Conservation (phyloP, 1,140 invertebrate species). For the Eciton burchellii region DNA sequence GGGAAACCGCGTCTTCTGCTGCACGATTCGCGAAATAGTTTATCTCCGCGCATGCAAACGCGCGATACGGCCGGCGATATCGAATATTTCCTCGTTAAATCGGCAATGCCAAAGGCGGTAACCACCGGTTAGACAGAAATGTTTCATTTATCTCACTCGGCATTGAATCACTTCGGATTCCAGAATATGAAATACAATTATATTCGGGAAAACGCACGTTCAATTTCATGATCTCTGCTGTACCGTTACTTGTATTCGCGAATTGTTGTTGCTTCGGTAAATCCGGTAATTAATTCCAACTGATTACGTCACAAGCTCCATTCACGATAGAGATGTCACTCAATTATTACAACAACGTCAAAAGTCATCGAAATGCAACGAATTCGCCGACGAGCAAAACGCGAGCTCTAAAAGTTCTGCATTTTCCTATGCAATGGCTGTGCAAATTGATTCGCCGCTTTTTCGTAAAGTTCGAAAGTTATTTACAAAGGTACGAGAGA, state of each 20-base stretch:
- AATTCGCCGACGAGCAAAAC: too few species aligned
- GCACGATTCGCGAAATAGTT: slow-evolving; percentile 5
- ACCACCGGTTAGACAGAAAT: not conserved
- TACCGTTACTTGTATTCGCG: not conserved
- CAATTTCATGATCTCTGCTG: not conserved
- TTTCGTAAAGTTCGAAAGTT: too few species aligned
- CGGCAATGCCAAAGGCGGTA: slow-evolving; percentile 16
- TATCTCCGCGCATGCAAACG: slow-evolving; percentile 12
- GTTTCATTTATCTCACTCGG: slow-evolving; percentile 23
- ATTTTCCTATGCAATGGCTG: too few species aligned
- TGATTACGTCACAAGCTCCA: too few species aligned
- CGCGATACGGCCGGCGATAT: not conserved
- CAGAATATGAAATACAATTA: slow-evolving; percentile 4
- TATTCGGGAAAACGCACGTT: not conserved
- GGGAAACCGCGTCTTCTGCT: not conserved
- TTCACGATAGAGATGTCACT: too few species aligned
- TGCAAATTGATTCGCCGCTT: too few species aligned
- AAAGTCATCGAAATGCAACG: too few species aligned
- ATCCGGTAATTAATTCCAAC: not conserved
- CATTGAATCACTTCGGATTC: slow-evolving; percentile 6
- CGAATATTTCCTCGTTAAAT: slow-evolving; percentile 45
- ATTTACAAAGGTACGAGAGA: too few species aligned
- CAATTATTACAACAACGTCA: too few species aligned
- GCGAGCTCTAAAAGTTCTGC: too few species aligned
- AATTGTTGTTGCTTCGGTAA: not conserved